Base-by-base conservation (phyloP, 2,888 invertebrate species). In the Drosophila antonietae region DNA sequence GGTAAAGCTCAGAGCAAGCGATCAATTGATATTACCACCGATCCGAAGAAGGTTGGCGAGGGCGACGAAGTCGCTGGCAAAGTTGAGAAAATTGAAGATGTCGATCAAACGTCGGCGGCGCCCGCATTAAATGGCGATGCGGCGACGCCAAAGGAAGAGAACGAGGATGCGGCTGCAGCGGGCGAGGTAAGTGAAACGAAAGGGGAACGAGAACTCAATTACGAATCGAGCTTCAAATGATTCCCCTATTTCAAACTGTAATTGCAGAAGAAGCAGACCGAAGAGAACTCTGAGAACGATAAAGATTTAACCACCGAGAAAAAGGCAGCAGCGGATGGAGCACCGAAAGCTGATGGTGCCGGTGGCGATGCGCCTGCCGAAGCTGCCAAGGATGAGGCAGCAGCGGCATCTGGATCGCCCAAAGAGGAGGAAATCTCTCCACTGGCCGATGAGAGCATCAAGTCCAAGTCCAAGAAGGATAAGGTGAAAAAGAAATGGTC, bases 401-500 rank as follows among this genome's bases (percentile, higher is more conserved):
- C 70, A 9, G 67, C 72, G 37, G 73, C 62, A 3, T 28, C 75
- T 28, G 73, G 83, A 0, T 80, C 85, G 9, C 88, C 80, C 46
- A 88, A 90, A 61, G 91, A 91, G 60, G 86, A 92, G 69, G 92
- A 91, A 28, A 89, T 91, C 39, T 90, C 90, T 39, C 91, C 91
- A 5, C 70, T 91, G 47, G 80, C 90, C 10, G 91, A 91, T 67
- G 90, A 93, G 91, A 92, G 91, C 83, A 93, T 93, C 88, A 95
- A 95, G 92, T 83, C 90, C 80, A 95, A 95, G 91, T 94, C 95
- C 78, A 95, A 95, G 91, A 95, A 95, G 91, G 95, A 95, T 83
- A 95, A 94, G 93, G 94, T 95, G 86, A 97, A 97, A 95, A 97
- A 97, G 95, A 97, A 97, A 94, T 97, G 97, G 97, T 97, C 97